A percentile compares a stretch with the other conserved stretches of the same genome.
These are phyloP conservation scores for Pachyuromys duprasi DNA, from an alignment of 2,797 vertebrate genomes.

Conservation along the genomic window DNA sequence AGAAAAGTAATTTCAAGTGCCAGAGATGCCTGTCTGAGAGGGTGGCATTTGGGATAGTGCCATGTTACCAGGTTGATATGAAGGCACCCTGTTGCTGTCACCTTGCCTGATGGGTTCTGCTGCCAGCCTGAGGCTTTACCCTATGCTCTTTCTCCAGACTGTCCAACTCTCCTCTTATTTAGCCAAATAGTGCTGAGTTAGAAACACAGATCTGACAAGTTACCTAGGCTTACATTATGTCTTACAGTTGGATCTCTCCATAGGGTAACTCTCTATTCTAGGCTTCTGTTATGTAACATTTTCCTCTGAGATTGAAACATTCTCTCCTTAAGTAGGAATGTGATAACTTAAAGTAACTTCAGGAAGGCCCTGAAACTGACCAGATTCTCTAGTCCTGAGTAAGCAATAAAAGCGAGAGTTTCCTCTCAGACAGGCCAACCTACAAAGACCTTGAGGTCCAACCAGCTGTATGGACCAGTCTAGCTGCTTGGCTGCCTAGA, in stretches of 20 bases:
- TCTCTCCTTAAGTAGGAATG: neutral
- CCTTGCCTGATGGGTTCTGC: neutral
- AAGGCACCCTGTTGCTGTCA: neutral
- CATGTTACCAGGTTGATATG: neutral
- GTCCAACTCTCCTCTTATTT: neutral
- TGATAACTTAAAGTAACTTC: neutral
- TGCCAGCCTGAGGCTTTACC: neutral
- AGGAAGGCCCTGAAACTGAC: neutral
- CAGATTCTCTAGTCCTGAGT: neutral
- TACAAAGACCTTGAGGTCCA: neutral
- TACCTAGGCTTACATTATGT: neutral
- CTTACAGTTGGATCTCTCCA: neutral
- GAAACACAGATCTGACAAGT: neutral
- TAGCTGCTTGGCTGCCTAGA: neutral
- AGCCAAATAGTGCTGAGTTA: neutral
- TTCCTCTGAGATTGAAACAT: neutral
- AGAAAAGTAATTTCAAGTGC: neutral
- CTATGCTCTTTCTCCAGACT: neutral
- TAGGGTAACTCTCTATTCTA: neutral
- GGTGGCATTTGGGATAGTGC: neutral
- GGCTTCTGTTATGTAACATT: neutral
- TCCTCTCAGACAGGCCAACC: neutral
- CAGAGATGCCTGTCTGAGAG: neutral
- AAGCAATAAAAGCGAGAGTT: neutral
- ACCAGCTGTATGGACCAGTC: no score